Evolutionary conservation across 2,888 invertebrate species (phyloP).

Genomic region (Ornithoptera alexandrae): DNA sequence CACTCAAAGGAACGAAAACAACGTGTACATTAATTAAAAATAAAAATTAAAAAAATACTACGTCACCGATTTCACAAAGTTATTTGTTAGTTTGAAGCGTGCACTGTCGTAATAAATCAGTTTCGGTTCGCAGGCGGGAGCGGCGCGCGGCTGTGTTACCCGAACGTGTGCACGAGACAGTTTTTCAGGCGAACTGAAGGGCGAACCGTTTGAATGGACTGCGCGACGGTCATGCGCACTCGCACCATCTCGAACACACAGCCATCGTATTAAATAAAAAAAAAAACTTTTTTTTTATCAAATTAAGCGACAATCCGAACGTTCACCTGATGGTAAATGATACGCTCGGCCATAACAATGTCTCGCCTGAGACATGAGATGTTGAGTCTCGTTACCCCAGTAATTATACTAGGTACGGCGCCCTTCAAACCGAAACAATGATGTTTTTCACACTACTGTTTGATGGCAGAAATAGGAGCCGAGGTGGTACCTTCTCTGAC

Average conservation of each 20-base stretch:
- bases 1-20: slow-evolving; percentile 22
- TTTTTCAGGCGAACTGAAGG: slow-evolving; percentile 69
- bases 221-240: slow-evolving; percentile 57
- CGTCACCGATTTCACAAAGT: slow-evolving; percentile 27
- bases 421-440: too few species aligned
- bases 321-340: too few species aligned
- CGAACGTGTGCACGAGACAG: slow-evolving; percentile 61
- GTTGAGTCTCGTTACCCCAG: too few species aligned
- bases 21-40: slow-evolving; percentile 9
- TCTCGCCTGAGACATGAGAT: too few species aligned
- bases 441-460: too few species aligned
- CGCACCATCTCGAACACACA: slow-evolving; percentile 32
- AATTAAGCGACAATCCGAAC: too few species aligned
- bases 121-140: slow-evolving; percentile 36
- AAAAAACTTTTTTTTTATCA: too few species aligned
- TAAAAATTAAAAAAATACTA: slow-evolving; percentile 14
- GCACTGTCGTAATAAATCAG: slow-evolving; percentile 59
- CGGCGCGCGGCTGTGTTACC: slow-evolving; percentile 52
- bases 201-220: slow-evolving; percentile 60
- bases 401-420: too few species aligned
- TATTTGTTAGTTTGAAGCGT: slow-evolving; percentile 45
- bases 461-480: too few species aligned
- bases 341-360: too few species aligned
- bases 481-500: too few species aligned
- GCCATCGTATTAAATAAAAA: neutral